Conservation (phyloP, 2,888 invertebrate species). For the Augiades crinisus region DNA sequence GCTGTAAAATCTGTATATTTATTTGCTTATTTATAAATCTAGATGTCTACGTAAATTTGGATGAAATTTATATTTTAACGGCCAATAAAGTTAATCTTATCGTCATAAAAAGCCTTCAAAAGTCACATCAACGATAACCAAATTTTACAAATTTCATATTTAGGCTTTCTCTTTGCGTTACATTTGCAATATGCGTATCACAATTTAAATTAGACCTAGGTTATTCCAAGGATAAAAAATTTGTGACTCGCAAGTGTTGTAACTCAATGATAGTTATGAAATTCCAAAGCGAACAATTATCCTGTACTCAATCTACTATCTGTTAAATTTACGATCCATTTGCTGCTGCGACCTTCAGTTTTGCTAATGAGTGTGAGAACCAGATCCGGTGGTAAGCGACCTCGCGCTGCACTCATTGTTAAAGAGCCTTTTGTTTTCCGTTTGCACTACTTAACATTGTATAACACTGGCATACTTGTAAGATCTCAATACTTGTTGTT, state of each 20-base stretch:
- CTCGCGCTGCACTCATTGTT: slow-evolving; percentile 19
- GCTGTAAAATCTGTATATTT: too few species aligned
- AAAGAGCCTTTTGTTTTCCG: slow-evolving; percentile 18
- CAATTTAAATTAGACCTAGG: too few species aligned
- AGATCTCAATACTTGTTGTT: not conserved
- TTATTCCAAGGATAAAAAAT: too few species aligned
- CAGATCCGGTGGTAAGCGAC: slow-evolving; percentile 21
- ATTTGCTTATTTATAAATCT: too few species aligned
- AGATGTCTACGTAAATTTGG: too few species aligned
- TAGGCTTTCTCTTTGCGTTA: not conserved
- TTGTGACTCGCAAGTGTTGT: not conserved
- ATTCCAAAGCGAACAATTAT: slow-evolving; percentile 4
- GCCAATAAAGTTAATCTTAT: too few species aligned
- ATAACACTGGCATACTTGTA: slow-evolving; percentile 16
- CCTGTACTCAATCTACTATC: not conserved
- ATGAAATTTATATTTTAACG: too few species aligned
- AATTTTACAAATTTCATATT: too few species aligned
- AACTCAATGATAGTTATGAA: not conserved
- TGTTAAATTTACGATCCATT: slow-evolving; percentile 17
- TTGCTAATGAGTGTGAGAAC: slow-evolving; percentile 58
- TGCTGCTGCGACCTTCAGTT: slow-evolving; percentile 47
- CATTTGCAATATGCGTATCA: not conserved
- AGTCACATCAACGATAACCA: too few species aligned
- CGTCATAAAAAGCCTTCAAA: too few species aligned
- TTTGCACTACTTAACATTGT: slow-evolving; percentile 25